Conservation (phyloP, 1,140 invertebrate genomes). For the Lepeophtheirus salmonis region DNA sequence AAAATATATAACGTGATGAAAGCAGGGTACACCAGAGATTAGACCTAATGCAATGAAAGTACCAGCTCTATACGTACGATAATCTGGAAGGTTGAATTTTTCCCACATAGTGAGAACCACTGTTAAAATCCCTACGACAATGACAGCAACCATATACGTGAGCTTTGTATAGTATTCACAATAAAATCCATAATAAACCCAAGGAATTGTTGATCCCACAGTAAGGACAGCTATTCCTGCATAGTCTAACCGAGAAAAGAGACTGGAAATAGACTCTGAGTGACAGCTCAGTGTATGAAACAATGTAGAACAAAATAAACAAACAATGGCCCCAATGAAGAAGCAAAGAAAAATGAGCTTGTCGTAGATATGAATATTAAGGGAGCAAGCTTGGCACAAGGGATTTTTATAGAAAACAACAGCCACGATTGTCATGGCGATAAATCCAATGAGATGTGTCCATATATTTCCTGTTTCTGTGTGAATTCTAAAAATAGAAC, state of each 20-base stretch:
- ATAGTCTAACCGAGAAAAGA: slow-evolving; percentile 36
- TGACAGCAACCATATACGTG: slow-evolving; percentile 69
- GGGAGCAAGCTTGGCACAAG: slow-evolving; percentile 10
- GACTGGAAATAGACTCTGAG: slow-evolving; percentile 78
- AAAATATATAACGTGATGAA: slow-evolving; percentile 70
- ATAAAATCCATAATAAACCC: slow-evolving; percentile 46
- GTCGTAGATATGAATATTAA: slow-evolving; percentile 17
- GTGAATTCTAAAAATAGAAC: slow-evolving; percentile 42
- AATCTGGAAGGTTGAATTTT: slow-evolving; percentile 78
- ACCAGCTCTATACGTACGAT: slow-evolving; percentile 65
- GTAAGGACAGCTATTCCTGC: slow-evolving; percentile 41
- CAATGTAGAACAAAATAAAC: slow-evolving; percentile 73
- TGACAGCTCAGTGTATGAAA: slow-evolving; percentile 97
- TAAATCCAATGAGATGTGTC: slow-evolving; percentile 38
- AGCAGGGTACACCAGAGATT: slow-evolving; percentile 78
- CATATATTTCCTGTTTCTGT: slow-evolving; percentile 48
- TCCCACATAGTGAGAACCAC: slow-evolving; percentile 96
- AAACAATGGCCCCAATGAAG: slow-evolving; percentile 16
- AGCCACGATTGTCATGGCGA: slow-evolving; percentile 13
- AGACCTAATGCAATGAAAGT: slow-evolving; percentile 88
- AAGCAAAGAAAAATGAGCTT: slow-evolving; percentile 19
- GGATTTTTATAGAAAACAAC: slow-evolving; percentile 14
- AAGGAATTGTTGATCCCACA: slow-evolving; percentile 42
- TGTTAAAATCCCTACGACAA: slow-evolving; percentile 71
- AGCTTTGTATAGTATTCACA: slow-evolving; percentile 56